phyloP scores from a whole-genome alignment of 1,140 invertebrate genomes.

The Drosophila kepulauana region DNA sequence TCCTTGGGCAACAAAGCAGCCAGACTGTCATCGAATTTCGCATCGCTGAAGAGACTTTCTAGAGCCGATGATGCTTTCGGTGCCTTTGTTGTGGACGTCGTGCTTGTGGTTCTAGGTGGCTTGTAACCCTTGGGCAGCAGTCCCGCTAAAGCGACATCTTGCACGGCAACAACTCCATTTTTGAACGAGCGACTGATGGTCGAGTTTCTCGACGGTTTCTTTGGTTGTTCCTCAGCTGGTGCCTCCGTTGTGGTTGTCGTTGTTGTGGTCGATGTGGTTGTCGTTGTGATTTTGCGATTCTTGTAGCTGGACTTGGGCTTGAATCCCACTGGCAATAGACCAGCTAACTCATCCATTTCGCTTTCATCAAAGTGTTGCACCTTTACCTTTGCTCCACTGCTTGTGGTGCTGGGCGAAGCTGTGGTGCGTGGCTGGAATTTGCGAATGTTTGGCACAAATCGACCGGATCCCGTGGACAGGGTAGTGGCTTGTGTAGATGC shows the following conservation, averaged over 20 bases:
- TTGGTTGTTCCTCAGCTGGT: slow-evolving; percentile 17
- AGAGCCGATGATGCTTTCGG: slow-evolving; percentile 31
- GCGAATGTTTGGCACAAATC: slow-evolving; percentile 75
- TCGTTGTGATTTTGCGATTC: slow-evolving; percentile 86
- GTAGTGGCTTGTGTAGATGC: slow-evolving; percentile 64
- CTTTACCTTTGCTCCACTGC: slow-evolving; percentile 79
- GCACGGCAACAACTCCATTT: slow-evolving; percentile 62
- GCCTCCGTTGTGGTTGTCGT: slow-evolving; percentile 84
- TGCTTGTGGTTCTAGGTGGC: slow-evolving; percentile 85
- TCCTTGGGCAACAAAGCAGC: slow-evolving; percentile 88
- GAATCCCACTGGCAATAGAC: slow-evolving; percentile 88
- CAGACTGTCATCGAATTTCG: slow-evolving; percentile 76
- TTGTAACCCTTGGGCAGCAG: slow-evolving; percentile 89
- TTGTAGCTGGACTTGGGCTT: slow-evolving; percentile 86
- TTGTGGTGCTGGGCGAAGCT: slow-evolving; percentile 86
- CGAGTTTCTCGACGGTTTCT: slow-evolving; percentile 77
- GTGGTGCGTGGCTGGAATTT: slow-evolving; percentile 87
- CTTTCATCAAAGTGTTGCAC: slow-evolving; percentile 90
- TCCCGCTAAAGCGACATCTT: slow-evolving; percentile 85
- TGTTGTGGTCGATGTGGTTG: slow-evolving; percentile 75
- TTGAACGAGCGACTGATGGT: slow-evolving; percentile 83
- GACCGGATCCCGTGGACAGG: slow-evolving; percentile 42
- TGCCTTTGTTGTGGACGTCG: slow-evolving; percentile 64
- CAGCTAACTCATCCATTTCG: slow-evolving; percentile 87
- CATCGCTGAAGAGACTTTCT: slow-evolving; percentile 68